A percentile compares a stretch with the other conserved stretches of the same genome.
Evolutionary conservation across 2,797 vertebrate genomes (phyloP).

Genomic region (Chromobotia macracanthus): DNA sequence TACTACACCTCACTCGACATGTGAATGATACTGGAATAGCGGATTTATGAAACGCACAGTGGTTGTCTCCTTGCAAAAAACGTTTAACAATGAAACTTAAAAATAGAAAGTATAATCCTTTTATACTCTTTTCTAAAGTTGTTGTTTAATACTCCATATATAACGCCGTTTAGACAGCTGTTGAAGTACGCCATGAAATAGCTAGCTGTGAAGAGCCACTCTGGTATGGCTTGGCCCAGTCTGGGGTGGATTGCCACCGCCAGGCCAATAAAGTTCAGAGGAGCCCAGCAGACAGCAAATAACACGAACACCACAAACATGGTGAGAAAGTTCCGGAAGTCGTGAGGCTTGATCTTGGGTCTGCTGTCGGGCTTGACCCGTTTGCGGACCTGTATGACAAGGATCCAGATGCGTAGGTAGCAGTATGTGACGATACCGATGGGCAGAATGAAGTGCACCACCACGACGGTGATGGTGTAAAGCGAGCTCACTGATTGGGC

Average conservation of each 20-base stretch:
- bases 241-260: conserved; percentile 78
- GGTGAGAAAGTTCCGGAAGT: conserved; percentile 84
- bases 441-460: conserved; percentile 84
- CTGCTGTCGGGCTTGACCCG: conserved; percentile 78
- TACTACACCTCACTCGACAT: not conserved
- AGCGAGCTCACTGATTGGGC: conserved; percentile 83
- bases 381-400: conserved; percentile 79
- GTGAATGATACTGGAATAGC: conserved; percentile 20
- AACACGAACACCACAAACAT: conserved; percentile 87
- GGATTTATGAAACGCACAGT: conserved; percentile 49
- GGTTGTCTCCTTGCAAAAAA: conserved; percentile 22
- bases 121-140: conserved; percentile 88
- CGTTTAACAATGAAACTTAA: conserved; percentile 76
- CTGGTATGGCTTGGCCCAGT: conserved; percentile 74
- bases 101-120: conserved; percentile 79
- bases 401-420: conserved; percentile 85
- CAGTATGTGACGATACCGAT: conserved; percentile 84
- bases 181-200: conserved; percentile 90
- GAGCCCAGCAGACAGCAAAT: conserved; percentile 86
- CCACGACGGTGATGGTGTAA: conserved; percentile 83
- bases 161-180: conserved; percentile 84
- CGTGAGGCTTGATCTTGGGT: conserved; percentile 80
- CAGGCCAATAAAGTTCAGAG: conserved; percentile 83
- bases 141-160: conserved; percentile 83
- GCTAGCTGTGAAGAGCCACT: conserved; percentile 84